Evolutionary conservation across 2,113 vertebrate species (phyloP).

Genomic region (Okapia johnstoni): DNA sequence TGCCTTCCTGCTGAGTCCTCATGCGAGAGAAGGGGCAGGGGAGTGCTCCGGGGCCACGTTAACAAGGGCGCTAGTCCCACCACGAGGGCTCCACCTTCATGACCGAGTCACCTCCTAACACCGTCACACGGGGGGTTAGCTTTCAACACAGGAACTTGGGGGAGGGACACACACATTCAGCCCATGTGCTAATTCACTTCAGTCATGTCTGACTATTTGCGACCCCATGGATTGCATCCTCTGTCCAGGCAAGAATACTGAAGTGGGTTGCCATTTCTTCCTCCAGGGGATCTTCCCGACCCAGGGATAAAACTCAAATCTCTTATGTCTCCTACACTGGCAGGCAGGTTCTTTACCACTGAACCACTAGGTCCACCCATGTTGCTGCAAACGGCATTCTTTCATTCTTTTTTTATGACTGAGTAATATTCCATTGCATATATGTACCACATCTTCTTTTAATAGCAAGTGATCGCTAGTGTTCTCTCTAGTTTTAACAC

Average conservation of each 20-base stretch:
- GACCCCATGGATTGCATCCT: neutral
- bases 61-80: neutral
- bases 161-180: neutral
- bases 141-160: neutral
- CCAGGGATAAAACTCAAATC: neutral
- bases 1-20: neutral
- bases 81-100: neutral
- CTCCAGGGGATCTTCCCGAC: neutral
- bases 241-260: neutral
- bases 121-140: neutral
- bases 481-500: neutral
- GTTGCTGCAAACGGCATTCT: neutral
- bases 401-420: neutral
- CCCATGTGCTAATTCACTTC: neutral
- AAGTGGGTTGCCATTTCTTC: neutral
- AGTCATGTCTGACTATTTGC: neutral
- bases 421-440: neutral
- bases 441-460: neutral
- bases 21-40: accelerated
- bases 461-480: neutral
- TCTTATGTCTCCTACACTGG: neutral
- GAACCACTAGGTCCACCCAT: neutral
- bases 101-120: neutral
- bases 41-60: neutral
- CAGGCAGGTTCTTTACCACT: neutral